Evolutionary conservation across 2,113 vertebrate species (phyloP).

Genomic region (Hoplias malabaricus): DNA sequence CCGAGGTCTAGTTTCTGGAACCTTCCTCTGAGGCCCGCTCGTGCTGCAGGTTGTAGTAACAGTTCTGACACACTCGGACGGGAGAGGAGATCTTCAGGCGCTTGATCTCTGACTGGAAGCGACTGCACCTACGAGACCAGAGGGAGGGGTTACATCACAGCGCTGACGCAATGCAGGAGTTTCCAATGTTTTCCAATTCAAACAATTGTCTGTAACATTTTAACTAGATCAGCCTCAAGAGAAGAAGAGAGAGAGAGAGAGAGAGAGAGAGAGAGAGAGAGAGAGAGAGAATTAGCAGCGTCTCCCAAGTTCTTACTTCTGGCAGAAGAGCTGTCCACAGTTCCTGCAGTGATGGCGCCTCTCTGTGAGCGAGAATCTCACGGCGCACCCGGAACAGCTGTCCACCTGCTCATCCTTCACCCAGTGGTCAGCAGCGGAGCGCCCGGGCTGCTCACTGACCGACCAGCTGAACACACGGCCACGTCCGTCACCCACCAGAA

Average conservation of each 20-base stretch:
- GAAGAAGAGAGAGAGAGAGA: neutral
- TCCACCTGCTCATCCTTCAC: constrained; percentile 97
- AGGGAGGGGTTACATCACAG: neutral
- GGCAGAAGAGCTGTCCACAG: constrained; percentile 98
- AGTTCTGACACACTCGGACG: constrained; percentile 97
- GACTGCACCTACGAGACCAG: constrained; percentile 83
- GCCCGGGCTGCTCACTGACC: constrained; percentile 93
- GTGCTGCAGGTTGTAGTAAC: constrained; percentile 95
- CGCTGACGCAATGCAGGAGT: neutral
- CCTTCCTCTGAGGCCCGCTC: constrained; percentile 85
- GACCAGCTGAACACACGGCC: constrained; percentile 98
- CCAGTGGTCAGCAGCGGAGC: constrained; percentile 95
- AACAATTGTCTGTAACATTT: too few relatives aligned
- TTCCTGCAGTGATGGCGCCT: constrained; percentile 96
- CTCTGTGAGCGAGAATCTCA: constrained; percentile 94
- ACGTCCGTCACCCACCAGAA: constrained; percentile 91
- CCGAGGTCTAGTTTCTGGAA: constrained; percentile 76
- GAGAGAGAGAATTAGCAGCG: neutral
- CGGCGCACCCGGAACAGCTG: constrained; percentile 89
- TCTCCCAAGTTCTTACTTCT: constrained; percentile 81
- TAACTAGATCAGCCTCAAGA: too few relatives aligned
- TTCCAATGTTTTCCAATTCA: too few relatives aligned
- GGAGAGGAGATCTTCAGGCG: constrained; percentile 97
- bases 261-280: neutral
- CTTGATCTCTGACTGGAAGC: constrained; percentile 97